Base-by-base conservation (phyloP, 2,797 vertebrate genomes). In the Uromys caudimaculatus region DNA sequence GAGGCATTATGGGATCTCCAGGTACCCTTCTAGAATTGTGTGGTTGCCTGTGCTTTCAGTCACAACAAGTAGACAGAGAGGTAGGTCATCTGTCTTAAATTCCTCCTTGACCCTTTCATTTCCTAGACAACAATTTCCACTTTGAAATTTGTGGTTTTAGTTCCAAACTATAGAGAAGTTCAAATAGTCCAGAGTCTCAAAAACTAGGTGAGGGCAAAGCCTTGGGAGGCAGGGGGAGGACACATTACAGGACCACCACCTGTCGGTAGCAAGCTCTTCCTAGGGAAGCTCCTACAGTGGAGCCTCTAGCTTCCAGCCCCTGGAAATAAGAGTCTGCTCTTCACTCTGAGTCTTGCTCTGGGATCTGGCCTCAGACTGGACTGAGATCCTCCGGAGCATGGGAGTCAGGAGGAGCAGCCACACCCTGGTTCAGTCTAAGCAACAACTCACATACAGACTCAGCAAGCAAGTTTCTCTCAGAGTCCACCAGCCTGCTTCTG, bases 91-190 rank as follows among this genome's bases (percentile, higher is more conserved):
- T 76, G 50, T 60, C 94, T 83, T 76, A 93, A 96, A 91, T 83
- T 81, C 60, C 82, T 93, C 78, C 83, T 88, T 77, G 81, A 93
- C 95, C 73, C 91, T 95, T 93, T 96, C 77, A 75, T 82, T 94
- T 97, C 89, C 95, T 81, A 96, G 79, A 85, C 79, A 93, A 73
- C 67, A 85, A 79, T 50, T 96, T 96, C 92, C 90, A 78, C 81
- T 87, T 87, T 78, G 91, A 93, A 95, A 95, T 95, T 58, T 91
- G 79, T 88, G 38, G 82, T 94, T 67, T 95, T 32, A 0, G 32
- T 87, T 97, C 89, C 64, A 95, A 89, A 97, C 71, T 47, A 58
- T 56, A 71, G 3, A 9, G 29, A 17, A 84, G 83, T 92, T 96
- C 95, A 90, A 54, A 85, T 44, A 94, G 69, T n/a, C 90, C 84